A percentile compares a stretch with the other conserved stretches of the same genome.
Conservation (phyloP, 2,113 vertebrate species). For the Formicarius rufipectus region DNA sequence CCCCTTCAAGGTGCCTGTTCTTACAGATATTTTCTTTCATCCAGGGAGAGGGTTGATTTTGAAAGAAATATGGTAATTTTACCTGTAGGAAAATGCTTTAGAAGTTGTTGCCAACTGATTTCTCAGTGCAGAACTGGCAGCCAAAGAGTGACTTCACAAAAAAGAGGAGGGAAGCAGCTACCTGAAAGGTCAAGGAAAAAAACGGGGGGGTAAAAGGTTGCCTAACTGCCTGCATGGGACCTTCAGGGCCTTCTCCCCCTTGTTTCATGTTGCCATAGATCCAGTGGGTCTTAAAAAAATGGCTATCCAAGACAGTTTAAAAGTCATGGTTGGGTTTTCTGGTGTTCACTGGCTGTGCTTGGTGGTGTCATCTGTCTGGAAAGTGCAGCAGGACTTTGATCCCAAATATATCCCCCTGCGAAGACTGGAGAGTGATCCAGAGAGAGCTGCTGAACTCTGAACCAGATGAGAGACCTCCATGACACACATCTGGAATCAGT, state of each 20-base stretch:
- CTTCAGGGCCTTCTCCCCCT: not conserved
- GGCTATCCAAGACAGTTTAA: not conserved
- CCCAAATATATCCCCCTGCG: not conserved
- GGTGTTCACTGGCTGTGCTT: not conserved
- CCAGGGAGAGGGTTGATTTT: not conserved
- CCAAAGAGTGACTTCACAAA: not conserved
- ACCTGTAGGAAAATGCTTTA: not conserved
- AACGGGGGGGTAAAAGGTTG: not conserved
- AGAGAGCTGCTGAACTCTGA: not conserved
- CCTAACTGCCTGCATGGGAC: not conserved
- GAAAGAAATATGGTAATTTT: not conserved
- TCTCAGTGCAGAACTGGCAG: not conserved
- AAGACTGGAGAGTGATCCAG: not conserved
- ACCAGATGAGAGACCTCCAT: not conserved
- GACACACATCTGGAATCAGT: conserved; percentile 1
- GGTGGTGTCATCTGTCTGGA: not conserved
- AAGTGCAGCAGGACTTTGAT: not conserved
- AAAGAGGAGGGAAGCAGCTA: not conserved
- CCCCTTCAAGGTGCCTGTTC: not conserved
- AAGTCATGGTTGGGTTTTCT: not conserved
- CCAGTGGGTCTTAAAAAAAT: not conserved
- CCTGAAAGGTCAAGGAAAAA: not conserved
- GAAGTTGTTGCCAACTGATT: not conserved
- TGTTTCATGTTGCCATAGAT: not conserved
- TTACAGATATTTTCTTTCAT: not conserved